Evolutionary conservation across 2,113 vertebrate genomes (phyloP).

Genomic region (Stegostoma tigrinum): DNA sequence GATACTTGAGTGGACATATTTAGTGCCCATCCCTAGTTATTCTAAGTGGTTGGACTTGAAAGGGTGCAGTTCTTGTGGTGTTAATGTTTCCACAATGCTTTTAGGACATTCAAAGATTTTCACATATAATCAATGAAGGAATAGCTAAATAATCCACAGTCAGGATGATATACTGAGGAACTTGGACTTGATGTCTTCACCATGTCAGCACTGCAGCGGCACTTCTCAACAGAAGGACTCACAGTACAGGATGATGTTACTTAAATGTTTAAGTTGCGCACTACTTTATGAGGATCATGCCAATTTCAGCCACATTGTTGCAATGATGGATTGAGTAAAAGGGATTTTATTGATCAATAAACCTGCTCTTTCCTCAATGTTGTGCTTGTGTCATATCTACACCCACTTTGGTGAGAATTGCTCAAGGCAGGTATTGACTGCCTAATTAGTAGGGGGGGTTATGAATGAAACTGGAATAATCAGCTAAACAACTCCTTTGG

Average conservation of each 20-base stretch:
- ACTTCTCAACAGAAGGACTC: background rate
- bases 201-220: background rate
- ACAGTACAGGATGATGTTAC: background rate
- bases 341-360: background rate
- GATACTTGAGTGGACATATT: background rate
- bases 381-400: background rate
- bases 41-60: background rate
- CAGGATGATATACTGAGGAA: background rate
- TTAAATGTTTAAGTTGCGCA: background rate
- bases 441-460: no score
- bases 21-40: background rate
- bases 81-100: background rate
- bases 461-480: no score
- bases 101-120: background rate
- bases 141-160: background rate
- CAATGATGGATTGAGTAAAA: background rate
- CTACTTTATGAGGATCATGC: background rate
- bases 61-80: background rate
- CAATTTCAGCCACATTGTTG: background rate
- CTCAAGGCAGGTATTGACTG: background rate
- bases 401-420: background rate
- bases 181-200: background rate
- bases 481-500: no score
- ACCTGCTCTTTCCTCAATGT: background rate
- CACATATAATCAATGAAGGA: background rate